Percentiles rank a stretch among this genome's conserved stretches.
These are phyloP conservation scores for Pantala flavescens DNA, from an alignment of 1,140 invertebrate species.

Conservation along the genomic window DNA sequence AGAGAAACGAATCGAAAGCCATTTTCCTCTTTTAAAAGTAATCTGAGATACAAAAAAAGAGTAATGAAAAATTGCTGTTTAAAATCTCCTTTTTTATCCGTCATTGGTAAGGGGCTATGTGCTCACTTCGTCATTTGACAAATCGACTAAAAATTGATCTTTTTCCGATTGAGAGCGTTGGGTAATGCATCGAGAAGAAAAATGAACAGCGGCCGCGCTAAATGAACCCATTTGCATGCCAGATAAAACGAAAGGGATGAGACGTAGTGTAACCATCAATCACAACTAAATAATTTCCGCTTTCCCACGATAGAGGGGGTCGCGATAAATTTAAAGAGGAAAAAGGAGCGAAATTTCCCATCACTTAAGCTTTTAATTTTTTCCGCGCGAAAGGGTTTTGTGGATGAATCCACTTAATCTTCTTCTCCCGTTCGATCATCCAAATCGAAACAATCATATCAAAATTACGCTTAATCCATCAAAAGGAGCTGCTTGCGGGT, in stretches of 20 bases:
- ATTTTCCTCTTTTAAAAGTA: too few species aligned
- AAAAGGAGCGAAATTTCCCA: not conserved
- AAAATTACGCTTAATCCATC: not conserved
- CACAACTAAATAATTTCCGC: conserved; percentile 1
- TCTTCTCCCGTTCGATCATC: not conserved
- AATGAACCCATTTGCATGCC: conserved; percentile 8
- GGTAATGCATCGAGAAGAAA: not conserved
- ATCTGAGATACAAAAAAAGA: too few species aligned
- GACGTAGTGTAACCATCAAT: not conserved
- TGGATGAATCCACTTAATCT: not conserved
- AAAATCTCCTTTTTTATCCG: too few species aligned
- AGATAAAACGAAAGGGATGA: conserved; percentile 1
- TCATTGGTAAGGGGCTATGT: too few species aligned
- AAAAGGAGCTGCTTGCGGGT: not conserved
- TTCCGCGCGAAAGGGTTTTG: too few species aligned
- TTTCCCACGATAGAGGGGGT: not conserved
- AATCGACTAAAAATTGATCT: not conserved
- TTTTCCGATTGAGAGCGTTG: not conserved
- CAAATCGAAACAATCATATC: not conserved
- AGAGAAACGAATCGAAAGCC: too few species aligned
- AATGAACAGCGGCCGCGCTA: not conserved
- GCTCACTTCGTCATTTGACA: not conserved
- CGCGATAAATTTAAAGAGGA: not conserved
- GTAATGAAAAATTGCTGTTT: too few species aligned
- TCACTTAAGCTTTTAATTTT: too few species aligned